Percentiles rank a stretch among this genome's conserved stretches.
These are phyloP conservation scores for Myioborus miniatus DNA, from an alignment of 2,797 vertebrate species.

Conservation along the genomic window DNA sequence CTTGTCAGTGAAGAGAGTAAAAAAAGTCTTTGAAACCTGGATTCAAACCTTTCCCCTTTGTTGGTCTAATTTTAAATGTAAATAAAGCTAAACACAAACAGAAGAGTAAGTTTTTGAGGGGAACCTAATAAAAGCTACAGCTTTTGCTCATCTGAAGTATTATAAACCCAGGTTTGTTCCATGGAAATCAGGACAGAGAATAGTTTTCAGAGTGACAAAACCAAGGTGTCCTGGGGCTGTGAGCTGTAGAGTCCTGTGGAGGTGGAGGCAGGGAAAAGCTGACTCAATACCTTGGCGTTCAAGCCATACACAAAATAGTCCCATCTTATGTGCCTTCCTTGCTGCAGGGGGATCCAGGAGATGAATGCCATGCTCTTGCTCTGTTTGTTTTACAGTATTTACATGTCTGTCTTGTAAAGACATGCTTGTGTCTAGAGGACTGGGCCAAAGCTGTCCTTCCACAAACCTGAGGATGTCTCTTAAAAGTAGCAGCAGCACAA, in stretches of 20 bases:
- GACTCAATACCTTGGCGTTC: constrained; percentile 6
- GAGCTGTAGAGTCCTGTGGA: background rate
- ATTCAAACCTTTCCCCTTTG: background rate
- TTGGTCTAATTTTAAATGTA: background rate
- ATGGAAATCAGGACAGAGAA: background rate
- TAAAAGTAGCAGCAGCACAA: background rate
- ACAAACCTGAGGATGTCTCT: background rate
- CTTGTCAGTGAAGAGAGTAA: background rate
- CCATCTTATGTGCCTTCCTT: background rate
- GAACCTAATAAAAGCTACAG: background rate
- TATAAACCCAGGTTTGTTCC: background rate
- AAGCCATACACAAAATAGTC: constrained; percentile 2
- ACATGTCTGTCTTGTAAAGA: constrained; percentile 36
- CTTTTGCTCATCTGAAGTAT: background rate
- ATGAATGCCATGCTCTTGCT: background rate
- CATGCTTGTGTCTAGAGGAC: constrained; percentile 11
- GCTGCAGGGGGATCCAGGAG: background rate
- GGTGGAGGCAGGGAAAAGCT: background rate
- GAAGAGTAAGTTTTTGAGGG: background rate
- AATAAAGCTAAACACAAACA: background rate
- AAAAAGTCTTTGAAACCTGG: background rate
- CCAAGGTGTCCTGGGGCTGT: background rate
- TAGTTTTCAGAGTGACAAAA: background rate
- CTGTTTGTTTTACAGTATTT: constrained; percentile 27
- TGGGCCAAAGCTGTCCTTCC: background rate